Evolutionary conservation across 2,888 invertebrate genomes (phyloP), one percentile per base, ranked within the genome.

Genomic region (Philereme transversata): DNA sequence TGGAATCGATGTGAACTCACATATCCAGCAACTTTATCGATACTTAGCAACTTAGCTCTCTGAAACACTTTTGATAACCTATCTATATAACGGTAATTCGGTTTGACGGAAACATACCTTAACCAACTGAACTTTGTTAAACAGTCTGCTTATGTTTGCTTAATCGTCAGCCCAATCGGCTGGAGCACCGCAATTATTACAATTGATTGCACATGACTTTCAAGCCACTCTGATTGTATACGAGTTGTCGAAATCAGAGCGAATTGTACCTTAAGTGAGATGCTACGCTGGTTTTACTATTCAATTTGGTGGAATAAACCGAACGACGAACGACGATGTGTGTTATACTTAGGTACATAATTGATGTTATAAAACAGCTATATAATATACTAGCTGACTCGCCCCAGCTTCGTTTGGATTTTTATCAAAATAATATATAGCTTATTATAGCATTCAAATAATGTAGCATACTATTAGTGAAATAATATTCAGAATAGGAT

Each of bases 181-280:
- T 33, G 56, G 50, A 54, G 50, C 60, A 57, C 51, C 57, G 60
- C 57, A 64, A 60, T 64, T 58, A 64, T 57, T 54, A 58, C 57
- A 60, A 60, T 51, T 64, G 60, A 64, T 57, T 64, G 57, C 60
- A 57, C 57, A 60, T 57, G 54, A 60, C 57, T 60, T 54, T 55
- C 63, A 49, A 59, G 62, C 63, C 48, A 44, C 54, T 64, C 51
- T 60, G 60, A 57, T 63, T 63, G 63, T 63, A 40, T 48, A 41
- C 54, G 54, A 58, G 48, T 55, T 55, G 58, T 51, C 41, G 58
- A 51, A 58, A 51, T 58, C 58, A 47, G 50, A 47, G 47, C 47
- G 46, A 57, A 50, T 56, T 61, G 52, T 45, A 8, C 57, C 47
- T 36, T 54, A 57, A 61, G 52, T 53, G 54, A 57, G 57, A 45